Base-by-base conservation (phyloP, 2,797 vertebrate genomes). In the Sebastes itinus region DNA sequence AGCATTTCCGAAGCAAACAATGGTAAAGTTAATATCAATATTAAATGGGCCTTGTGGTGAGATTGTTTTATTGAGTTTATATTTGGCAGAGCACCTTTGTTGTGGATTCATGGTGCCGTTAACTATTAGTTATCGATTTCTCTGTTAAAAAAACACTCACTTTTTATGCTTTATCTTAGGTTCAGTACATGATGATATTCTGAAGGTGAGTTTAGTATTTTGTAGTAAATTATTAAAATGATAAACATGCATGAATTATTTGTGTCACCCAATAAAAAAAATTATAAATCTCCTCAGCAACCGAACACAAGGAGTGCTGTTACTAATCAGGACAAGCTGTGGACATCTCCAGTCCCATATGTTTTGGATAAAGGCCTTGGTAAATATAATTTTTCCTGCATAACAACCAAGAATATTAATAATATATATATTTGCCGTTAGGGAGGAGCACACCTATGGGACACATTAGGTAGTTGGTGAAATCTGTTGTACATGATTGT, bases 311-410 rank as follows among this genome's bases (percentile, higher is more conserved):
- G 80, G 25, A 89, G 85, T 56, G 42, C 69, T 1, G 28, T 62
- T 9, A 4, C 6, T 28, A 1, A 20, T 12, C n/a, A 13, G 2
- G 2, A 2, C 6, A 0, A 0, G 0, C 62, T 79, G 1, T 92
- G 91, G 92, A 74, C 38, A 3, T 60, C 61, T 0, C 88, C 89
- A 2, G 59, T 93, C 2, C 69, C 92, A 6, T 91, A 92, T 27
- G 56, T 83, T 27, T 68, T 93, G 58, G 49, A 78, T 1, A 5
- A 74, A 1, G 3, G 23, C 59, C 86, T 93, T 3, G 90, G 91
- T 92, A 83, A 88, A 62, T 79, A 72, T 30, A 0, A 1, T 0
- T 69, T 23, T 33, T 13, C 1, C 6, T 28, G 20, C 0, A 42
- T 65, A 32, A 42, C 61, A 38, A 52, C 18, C 7, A 5, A 10